These are phyloP conservation scores for Philereme transversata DNA, from an alignment of 2,888 invertebrate species.

Conservation along the genomic window DNA sequence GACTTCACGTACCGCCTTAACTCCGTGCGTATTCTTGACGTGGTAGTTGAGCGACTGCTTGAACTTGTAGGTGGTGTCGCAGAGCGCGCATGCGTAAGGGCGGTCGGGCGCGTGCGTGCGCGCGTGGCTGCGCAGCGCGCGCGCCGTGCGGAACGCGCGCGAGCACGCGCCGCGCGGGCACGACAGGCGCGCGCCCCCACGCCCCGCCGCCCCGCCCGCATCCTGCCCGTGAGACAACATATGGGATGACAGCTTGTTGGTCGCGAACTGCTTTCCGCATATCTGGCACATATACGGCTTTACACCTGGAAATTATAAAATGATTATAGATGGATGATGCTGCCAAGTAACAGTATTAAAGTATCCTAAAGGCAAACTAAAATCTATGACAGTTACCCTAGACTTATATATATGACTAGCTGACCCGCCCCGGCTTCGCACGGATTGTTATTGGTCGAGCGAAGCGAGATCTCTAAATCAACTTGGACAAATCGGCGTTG, in stretches of 20 bases:
- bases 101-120: constrained; percentile 35
- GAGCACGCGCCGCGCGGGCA: constrained; percentile 44
- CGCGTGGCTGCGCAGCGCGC: constrained; percentile 42
- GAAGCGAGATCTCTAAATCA: too few relatives aligned
- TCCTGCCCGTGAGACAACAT: constrained; percentile 35
- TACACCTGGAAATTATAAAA: constrained; percentile 49
- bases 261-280: constrained; percentile 67
- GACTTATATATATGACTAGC: too few relatives aligned
- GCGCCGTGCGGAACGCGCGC: constrained; percentile 37
- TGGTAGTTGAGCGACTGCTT: constrained; percentile 68
- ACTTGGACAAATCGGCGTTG: too few relatives aligned
- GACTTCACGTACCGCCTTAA: constrained; percentile 2
- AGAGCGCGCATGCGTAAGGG: constrained; percentile 40
- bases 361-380: too few relatives aligned
- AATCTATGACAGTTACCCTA: too few relatives aligned
- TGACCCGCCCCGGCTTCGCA: too few relatives aligned
- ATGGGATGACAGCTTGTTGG: constrained; percentile 69
- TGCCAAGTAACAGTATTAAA: too few relatives aligned
- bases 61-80: constrained; percentile 55
- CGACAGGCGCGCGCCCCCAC: constrained; percentile 40
- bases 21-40: constrained; percentile 50
- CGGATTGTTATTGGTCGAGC: too few relatives aligned
- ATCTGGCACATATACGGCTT: constrained; percentile 68
- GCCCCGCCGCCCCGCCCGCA: constrained; percentile 42
- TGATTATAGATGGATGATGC: too few relatives aligned